Conservation (phyloP, 2,797 vertebrate genomes). For the Sebastes variabilis region DNA sequence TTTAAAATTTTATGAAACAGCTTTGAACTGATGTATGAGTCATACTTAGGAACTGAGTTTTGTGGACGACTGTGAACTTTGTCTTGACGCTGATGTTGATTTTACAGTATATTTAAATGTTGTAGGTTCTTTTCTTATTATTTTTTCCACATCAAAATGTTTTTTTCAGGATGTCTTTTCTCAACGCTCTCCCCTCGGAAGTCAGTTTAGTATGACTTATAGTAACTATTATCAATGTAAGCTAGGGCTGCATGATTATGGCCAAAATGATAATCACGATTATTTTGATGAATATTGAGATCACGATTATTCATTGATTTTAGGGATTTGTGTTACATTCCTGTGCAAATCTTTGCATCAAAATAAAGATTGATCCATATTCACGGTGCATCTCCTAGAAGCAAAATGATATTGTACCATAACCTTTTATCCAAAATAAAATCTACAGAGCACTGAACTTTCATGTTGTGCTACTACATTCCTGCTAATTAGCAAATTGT, state of each 20-base stretch:
- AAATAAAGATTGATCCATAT: too few species aligned
- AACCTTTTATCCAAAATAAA: too few species aligned
- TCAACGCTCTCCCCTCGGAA: background rate
- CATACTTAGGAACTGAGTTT: background rate
- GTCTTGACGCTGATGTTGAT: background rate
- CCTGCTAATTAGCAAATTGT: too few species aligned
- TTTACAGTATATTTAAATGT: background rate
- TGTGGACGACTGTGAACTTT: background rate
- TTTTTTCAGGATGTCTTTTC: background rate
- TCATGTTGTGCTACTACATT: too few species aligned
- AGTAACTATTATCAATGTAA: background rate
- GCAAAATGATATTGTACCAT: too few species aligned
- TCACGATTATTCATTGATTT: too few species aligned
- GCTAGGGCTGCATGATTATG: too few species aligned
- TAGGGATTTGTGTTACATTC: accelerated
- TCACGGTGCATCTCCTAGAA: too few species aligned
- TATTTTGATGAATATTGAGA: too few species aligned
- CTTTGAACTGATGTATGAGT: background rate
- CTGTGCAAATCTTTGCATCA: too few species aligned
- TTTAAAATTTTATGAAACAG: background rate
- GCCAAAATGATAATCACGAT: too few species aligned
- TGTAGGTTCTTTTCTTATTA: background rate
- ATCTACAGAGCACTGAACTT: too few species aligned
- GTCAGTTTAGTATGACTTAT: background rate
- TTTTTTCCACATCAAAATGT: background rate